phyloP scores from a whole-genome alignment of 35 echinoderm and acorn worm genomes.

The Ophiothrix spiculata region DNA sequence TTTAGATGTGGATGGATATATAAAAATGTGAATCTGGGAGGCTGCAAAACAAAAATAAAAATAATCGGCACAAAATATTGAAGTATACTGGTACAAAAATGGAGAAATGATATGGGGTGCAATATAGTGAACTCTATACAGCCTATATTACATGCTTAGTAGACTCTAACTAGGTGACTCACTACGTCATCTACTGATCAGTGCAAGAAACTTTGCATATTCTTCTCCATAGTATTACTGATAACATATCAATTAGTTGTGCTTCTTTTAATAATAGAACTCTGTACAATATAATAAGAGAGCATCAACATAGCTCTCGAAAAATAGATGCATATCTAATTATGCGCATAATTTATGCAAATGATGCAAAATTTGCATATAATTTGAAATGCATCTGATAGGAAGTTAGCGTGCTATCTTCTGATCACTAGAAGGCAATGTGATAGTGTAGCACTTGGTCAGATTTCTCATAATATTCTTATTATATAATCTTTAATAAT shows the following conservation, averaged over 20 bases:
- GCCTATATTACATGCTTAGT: conserved; percentile 8
- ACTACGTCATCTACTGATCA: background rate
- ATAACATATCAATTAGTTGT: background rate
- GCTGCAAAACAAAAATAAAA: background rate
- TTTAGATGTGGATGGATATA: too few relatives aligned
- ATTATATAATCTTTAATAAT: conserved; percentile 15
- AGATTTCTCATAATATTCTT: conserved; percentile 2
- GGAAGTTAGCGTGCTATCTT: background rate
- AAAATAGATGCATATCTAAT: background rate
- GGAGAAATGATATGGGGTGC: background rate
- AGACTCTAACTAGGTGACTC: background rate
- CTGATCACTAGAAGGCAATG: conserved; percentile 4
- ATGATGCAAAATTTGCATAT: conserved; percentile 11
- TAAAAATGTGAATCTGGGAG: background rate
- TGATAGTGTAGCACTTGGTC: background rate
- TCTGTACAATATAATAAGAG: background rate
- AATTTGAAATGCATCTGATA: conserved; percentile 8
- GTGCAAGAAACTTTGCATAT: conserved; percentile 2
- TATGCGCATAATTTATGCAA: conserved; percentile 10
- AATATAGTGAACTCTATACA: background rate
- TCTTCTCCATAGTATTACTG: conserved; percentile 12
- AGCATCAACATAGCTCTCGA: background rate
- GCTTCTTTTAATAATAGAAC: conserved; percentile 12
- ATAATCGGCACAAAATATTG: background rate
- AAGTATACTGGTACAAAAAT: background rate